A percentile compares a stretch with the other conserved stretches of the same genome.
These are phyloP conservation scores for Chaetura pelagica DNA, from an alignment of 2,113 vertebrate species.

Conservation along the genomic window DNA sequence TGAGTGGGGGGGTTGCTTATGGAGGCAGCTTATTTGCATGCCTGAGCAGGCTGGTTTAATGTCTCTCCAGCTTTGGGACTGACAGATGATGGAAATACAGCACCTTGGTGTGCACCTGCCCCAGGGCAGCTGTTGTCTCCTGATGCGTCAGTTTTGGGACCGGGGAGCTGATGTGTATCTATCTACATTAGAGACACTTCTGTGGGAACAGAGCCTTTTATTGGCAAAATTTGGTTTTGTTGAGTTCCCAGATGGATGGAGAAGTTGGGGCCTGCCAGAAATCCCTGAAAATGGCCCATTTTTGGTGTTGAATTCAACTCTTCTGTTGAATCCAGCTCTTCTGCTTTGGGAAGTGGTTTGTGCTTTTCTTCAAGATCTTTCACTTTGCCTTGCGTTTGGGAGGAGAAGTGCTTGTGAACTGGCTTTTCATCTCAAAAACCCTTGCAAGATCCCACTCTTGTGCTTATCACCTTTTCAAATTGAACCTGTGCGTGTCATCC, in stretches of 20 bases:
- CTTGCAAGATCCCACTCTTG: background rate
- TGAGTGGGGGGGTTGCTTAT: background rate
- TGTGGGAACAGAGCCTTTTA: rapidly evolving
- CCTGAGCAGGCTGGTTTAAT: background rate
- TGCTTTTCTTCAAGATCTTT: background rate
- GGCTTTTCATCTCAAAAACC: constrained; percentile 26
- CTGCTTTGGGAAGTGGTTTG: background rate
- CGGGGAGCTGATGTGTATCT: background rate
- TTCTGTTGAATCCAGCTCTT: background rate
- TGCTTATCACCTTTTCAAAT: constrained; percentile 32
- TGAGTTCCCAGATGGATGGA: rapidly evolving
- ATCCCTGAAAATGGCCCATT: background rate
- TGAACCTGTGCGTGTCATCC: background rate
- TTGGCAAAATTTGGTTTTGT: background rate
- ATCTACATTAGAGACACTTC: background rate
- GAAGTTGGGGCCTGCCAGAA: background rate
- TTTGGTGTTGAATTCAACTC: rapidly evolving
- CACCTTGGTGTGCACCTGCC: rapidly evolving
- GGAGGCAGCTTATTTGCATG: background rate
- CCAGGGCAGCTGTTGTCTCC: background rate
- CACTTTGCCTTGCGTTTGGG: background rate
- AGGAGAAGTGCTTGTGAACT: background rate
- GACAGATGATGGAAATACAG: rapidly evolving
- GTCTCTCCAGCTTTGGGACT: background rate
- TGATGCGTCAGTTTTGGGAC: background rate